Evolutionary conservation across 2,113 vertebrate genomes (phyloP).

Genomic region (Halichoerus grypus): DNA sequence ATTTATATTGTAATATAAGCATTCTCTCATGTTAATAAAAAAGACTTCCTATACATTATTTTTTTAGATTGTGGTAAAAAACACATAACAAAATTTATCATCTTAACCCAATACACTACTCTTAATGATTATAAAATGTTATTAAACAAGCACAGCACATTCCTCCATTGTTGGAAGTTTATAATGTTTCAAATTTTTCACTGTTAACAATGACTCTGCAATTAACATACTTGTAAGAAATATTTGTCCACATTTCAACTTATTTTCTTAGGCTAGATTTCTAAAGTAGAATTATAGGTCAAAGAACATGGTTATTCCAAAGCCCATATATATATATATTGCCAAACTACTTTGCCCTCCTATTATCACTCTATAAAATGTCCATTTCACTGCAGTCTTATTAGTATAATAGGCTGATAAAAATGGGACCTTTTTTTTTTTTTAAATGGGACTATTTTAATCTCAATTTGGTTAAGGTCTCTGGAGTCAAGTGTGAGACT

Average conservation of each 20-base stretch:
- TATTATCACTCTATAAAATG: background rate
- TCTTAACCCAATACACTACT: background rate
- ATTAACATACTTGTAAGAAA: background rate
- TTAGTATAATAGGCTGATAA: background rate
- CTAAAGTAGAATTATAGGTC: background rate
- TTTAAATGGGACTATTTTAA: background rate
- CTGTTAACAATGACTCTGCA: background rate
- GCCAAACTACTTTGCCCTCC: background rate
- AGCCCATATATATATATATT: background rate
- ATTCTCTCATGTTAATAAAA: background rate
- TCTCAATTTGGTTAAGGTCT: background rate
- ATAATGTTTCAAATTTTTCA: constrained; percentile 5
- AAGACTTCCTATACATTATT: background rate
- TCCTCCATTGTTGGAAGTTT: background rate
- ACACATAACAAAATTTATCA: background rate
- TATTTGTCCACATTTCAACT: background rate
- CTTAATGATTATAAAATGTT: background rate
- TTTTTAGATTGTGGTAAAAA: background rate
- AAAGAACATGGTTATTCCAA: background rate
- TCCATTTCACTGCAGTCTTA: background rate
- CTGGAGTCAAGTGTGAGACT: background rate
- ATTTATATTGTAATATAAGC: background rate
- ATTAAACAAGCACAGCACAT: background rate
- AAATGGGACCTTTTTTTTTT: background rate
- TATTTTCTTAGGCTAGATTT: background rate